Evolutionary conservation across 2,797 vertebrate genomes (phyloP), one percentile per base, ranked within the genome.

Genomic region (Ispidina picta): DNA sequence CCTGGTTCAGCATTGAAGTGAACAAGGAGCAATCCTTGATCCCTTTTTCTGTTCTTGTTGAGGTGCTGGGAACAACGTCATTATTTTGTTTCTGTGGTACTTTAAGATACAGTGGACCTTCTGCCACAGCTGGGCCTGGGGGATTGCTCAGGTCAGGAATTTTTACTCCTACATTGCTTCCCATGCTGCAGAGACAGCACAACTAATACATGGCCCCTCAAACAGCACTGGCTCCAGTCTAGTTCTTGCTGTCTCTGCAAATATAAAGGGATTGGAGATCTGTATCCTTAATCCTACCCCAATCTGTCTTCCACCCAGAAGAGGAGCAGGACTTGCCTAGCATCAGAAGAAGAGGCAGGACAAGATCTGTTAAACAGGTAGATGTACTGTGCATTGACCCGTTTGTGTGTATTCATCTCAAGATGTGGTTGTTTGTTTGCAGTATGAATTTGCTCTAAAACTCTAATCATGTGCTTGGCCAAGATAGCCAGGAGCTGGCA

Each of bases 391-490:
- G 55, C 43, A 59, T 55, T 41, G 54, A 74, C 33, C 23, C 19
- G 62, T 89, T 74, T 86, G 91, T 86, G 35, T 73, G 48, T 29
- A 31, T 75, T 93, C 26, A 64, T 74, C 62, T 83, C 63, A 68
- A 92, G 78, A 91, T 28, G 21, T 54, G 33, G 86, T 93, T 94
- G 63, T 83, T 96, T 93, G 79, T 94, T 93, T 90, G 84, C 91
- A 80, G 59, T 66, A 56, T 41, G 56, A 77, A 78, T 91, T 91
- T 88, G 48, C 73, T 81, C 69, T 94, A 66, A 91, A 94, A 72
- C 63, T 69, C 90, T 91, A 90, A 83, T 96, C 82, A 26, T 87
- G 74, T 90, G 69, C 86, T 90, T 87, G 91, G 93, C 88, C 78
- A 92, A 90, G 90, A 92, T 66, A 92, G 85, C 94, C 63, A 81